Conservation (phyloP, 2,113 vertebrate genomes). For the Gallinago jamesoni region DNA sequence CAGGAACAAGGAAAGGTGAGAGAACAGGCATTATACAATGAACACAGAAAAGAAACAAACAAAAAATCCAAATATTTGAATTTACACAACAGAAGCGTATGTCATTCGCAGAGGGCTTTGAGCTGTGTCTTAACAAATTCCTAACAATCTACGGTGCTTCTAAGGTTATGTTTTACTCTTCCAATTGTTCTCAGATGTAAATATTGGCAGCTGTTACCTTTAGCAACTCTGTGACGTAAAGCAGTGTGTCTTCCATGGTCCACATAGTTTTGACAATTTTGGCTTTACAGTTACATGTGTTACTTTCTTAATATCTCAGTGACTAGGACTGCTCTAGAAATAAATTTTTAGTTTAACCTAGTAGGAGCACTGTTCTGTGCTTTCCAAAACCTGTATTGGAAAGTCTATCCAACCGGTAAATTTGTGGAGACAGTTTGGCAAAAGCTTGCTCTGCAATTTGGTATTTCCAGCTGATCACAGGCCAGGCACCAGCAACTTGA, state of each 20-base stretch:
- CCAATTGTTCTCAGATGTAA: not conserved
- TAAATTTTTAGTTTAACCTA: not conserved
- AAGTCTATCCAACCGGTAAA: not conserved
- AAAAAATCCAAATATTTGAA: not conserved
- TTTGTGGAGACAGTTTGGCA: not conserved
- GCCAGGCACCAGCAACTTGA: not conserved
- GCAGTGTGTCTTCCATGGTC: not conserved
- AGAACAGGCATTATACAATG: not conserved
- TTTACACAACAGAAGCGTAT: not conserved
- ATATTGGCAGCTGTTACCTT: not conserved
- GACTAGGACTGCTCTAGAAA: not conserved
- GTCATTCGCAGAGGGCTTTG: not conserved
- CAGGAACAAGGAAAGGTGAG: conserved; percentile 73
- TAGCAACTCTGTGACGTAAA: not conserved
- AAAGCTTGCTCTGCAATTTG: not conserved
- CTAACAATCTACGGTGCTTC: not conserved
- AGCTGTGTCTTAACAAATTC: not conserved
- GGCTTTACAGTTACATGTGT: not conserved
- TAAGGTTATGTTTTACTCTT: not conserved
- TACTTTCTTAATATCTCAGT: not conserved
- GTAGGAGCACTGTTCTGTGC: not conserved
- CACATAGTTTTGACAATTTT: not conserved
- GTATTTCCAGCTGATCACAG: not conserved
- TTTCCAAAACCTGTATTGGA: not conserved
- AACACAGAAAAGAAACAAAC: not conserved